Conservation (phyloP, 1,140 invertebrate genomes). For the Drosophila arawakana region DNA sequence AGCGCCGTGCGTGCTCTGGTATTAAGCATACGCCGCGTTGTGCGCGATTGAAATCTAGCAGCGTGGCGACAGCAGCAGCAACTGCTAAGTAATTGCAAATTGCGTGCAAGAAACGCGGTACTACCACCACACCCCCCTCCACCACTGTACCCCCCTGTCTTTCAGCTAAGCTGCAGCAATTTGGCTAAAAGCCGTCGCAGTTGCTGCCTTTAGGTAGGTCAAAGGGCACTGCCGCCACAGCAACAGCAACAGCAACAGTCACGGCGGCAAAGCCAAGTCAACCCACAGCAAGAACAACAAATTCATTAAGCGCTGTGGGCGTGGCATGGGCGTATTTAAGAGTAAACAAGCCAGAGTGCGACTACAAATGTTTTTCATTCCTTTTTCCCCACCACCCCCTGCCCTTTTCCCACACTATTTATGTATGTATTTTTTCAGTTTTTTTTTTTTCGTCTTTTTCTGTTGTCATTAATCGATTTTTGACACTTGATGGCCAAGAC, state of each 20-base stretch:
- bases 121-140: too few relatives aligned
- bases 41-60: constrained; percentile 19
- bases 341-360: constrained; percentile 46
- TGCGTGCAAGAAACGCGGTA: constrained; percentile 50
- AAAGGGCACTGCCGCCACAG: constrained; percentile 68
- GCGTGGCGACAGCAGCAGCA: constrained; percentile 20
- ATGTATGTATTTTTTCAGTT: constrained; percentile 41
- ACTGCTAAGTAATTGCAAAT: constrained; percentile 74
- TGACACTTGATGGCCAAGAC: constrained; percentile 55
- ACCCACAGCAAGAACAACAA: constrained; percentile 32
- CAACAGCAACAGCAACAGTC: constrained; percentile 56
- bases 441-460: background rate
- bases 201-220: constrained; percentile 61
- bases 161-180: constrained; percentile 59
- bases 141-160: too few relatives aligned
- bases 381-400: constrained; percentile 1
- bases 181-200: constrained; percentile 72
- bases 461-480: constrained; percentile 67
- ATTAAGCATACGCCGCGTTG: constrained; percentile 41
- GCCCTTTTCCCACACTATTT: constrained; percentile 5
- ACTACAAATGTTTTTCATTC: constrained; percentile 32
- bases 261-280: constrained; percentile 30
- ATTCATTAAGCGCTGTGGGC: constrained; percentile 46
- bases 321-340: constrained; percentile 33
- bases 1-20: constrained; percentile 21